Evolutionary conservation across 2,797 vertebrate genomes (phyloP).

Genomic region (Etheostoma nigrum): DNA sequence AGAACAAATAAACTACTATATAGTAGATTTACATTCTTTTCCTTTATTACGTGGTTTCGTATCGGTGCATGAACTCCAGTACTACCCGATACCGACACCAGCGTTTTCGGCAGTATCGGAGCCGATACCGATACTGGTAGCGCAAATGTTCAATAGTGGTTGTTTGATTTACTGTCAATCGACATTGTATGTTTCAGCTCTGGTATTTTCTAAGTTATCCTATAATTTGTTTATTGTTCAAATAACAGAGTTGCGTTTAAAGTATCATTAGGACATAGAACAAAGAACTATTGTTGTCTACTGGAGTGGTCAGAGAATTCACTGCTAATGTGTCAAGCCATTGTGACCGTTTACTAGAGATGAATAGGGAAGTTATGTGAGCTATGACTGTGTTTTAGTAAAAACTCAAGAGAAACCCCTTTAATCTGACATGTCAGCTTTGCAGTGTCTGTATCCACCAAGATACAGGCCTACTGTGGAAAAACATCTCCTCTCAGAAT

Average conservation of each 20-base stretch:
- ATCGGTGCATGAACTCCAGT: no score
- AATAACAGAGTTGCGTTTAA: constrained; percentile 15
- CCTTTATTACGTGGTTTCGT: no score
- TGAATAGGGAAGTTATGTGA: constrained; percentile 16
- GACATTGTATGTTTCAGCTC: not conserved
- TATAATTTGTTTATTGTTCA: not conserved
- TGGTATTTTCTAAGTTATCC: not conserved
- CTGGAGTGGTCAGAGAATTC: constrained; percentile 21
- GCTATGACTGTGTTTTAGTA: constrained; percentile 15
- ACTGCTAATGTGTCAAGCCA: constrained; percentile 24
- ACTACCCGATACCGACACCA: no score
- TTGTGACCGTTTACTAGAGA: constrained; percentile 18
- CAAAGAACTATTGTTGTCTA: constrained; percentile 44
- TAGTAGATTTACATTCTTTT: no score
- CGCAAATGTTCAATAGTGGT: not conserved
- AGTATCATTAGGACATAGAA: constrained; percentile 27
- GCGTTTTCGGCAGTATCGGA: no score
- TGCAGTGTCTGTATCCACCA: constrained; percentile 4
- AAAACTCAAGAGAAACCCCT: constrained; percentile 11
- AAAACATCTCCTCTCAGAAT: constrained; percentile 3
- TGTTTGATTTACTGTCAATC: not conserved
- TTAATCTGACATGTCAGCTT: constrained; percentile 13
- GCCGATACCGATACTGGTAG: no score
- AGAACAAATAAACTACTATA: no score
- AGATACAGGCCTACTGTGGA: not conserved